A percentile compares a stretch with the other conserved stretches of the same genome.
Conservation (phyloP, 2,888 invertebrate genomes). For the Unio delphinus region DNA sequence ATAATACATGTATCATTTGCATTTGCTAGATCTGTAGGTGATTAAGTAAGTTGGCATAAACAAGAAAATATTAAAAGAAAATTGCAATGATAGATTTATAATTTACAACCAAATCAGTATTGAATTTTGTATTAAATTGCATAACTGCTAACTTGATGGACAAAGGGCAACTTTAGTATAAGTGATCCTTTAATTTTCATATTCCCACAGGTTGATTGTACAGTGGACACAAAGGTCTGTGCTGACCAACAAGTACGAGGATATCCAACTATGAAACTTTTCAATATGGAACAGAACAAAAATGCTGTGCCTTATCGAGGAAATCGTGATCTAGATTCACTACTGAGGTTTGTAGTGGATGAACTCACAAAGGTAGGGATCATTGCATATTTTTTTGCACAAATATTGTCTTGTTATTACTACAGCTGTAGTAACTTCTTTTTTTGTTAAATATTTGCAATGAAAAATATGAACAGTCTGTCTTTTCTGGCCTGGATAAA, state of each 20-base stretch:
- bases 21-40: too few species aligned
- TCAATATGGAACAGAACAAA: constrained; percentile 72
- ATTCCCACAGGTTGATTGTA: constrained; percentile 60
- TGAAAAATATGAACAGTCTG: too few species aligned
- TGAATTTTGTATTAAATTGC: constrained; percentile 1
- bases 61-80: too few species aligned
- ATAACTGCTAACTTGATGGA: background rate
- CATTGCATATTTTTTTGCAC: too few species aligned
- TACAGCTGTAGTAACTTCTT: too few species aligned
- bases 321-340: constrained; percentile 43
- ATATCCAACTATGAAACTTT: constrained; percentile 78
- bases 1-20: too few species aligned
- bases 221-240: constrained; percentile 55
- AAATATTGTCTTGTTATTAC: too few species aligned
- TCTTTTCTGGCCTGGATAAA: too few species aligned
- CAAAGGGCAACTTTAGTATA: background rate
- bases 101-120: background rate
- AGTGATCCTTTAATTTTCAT: background rate
- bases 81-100: background rate
- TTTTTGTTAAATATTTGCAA: too few species aligned
- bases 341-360: constrained; percentile 53
- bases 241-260: constrained; percentile 57
- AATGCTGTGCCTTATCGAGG: constrained; percentile 85
- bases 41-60: too few species aligned
- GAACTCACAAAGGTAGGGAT: constrained; percentile 29